Percentiles rank a stretch among this genome's conserved stretches.
These are phyloP conservation scores for Eilema sororculum DNA, from an alignment of 2,888 invertebrate species.

Conservation along the genomic window DNA sequence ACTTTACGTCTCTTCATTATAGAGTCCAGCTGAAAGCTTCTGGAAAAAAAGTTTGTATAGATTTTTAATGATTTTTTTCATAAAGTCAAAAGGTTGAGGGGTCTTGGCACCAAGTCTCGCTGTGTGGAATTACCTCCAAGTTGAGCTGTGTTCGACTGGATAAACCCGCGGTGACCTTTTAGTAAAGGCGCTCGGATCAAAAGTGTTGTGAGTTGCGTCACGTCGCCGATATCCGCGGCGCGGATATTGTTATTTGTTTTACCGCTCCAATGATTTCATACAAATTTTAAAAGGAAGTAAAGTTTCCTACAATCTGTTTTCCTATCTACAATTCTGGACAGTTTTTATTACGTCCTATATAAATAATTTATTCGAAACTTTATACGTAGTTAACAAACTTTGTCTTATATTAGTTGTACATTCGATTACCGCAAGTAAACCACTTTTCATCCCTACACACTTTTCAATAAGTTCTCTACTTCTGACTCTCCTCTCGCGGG, in stretches of 20 bases:
- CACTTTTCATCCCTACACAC: no score
- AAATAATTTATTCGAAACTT: no score
- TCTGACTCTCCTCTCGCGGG: no score
- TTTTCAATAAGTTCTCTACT: no score
- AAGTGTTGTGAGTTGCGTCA: constrained; percentile 14
- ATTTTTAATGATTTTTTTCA: constrained; percentile 41
- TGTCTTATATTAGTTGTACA: no score
- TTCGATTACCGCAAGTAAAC: no score
- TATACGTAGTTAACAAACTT: neutral
- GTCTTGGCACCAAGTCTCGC: constrained; percentile 14
- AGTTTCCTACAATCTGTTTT: neutral
- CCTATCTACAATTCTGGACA: neutral
- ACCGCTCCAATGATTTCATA: neutral
- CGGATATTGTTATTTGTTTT: neutral
- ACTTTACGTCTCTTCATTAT: constrained; percentile 41
- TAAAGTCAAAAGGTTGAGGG: constrained; percentile 31
- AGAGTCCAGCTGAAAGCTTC: constrained; percentile 29
- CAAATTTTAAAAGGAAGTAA: neutral
- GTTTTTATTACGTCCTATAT: neutral
- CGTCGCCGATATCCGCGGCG: constrained; percentile 4
- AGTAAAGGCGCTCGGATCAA: neutral
- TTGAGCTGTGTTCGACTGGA: constrained; percentile 33
- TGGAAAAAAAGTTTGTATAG: constrained; percentile 33
- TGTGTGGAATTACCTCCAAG: constrained; percentile 31
- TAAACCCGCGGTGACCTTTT: constrained; percentile 44